phyloP scores from a whole-genome alignment of 2,888 invertebrate species.

The Pollenia labialis region DNA sequence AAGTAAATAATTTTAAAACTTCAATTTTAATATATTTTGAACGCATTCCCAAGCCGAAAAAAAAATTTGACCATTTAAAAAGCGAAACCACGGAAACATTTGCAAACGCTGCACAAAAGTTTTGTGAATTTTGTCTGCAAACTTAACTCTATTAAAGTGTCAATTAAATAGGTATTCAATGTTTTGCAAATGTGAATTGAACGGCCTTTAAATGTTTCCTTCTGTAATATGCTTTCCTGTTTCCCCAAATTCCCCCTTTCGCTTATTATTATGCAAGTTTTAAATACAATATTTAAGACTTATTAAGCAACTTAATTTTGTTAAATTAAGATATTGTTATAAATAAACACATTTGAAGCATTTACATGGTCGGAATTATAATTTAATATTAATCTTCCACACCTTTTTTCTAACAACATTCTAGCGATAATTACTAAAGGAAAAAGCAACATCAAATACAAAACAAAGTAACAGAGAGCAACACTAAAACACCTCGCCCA shows the following conservation, averaged over 20 bases:
- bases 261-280: neutral
- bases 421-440: conserved; percentile 6
- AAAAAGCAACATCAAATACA: neutral
- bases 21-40: neutral
- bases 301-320: conserved; percentile 17
- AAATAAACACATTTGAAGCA: conserved; percentile 24
- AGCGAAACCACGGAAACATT: neutral
- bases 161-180: conserved; percentile 80
- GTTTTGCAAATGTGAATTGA: conserved; percentile 76
- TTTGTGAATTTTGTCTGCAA: neutral
- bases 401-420: conserved; percentile 44
- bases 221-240: neutral
- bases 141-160: conserved; percentile 77
- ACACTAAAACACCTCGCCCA: conserved; percentile 31
- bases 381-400: conserved; percentile 36
- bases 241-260: neutral
- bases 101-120: conserved; percentile 38
- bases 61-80: neutral
- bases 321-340: conserved; percentile 36
- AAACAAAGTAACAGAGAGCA: neutral
- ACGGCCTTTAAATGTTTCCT: conserved; percentile 69
- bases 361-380: neutral
- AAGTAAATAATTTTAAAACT: neutral
- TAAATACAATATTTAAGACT: conserved; percentile 39
- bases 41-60: neutral